Percentiles rank a stretch among this genome's conserved stretches.
Evolutionary conservation across 1,140 invertebrate genomes (phyloP).

Genomic region (Solenopsis invicta): DNA sequence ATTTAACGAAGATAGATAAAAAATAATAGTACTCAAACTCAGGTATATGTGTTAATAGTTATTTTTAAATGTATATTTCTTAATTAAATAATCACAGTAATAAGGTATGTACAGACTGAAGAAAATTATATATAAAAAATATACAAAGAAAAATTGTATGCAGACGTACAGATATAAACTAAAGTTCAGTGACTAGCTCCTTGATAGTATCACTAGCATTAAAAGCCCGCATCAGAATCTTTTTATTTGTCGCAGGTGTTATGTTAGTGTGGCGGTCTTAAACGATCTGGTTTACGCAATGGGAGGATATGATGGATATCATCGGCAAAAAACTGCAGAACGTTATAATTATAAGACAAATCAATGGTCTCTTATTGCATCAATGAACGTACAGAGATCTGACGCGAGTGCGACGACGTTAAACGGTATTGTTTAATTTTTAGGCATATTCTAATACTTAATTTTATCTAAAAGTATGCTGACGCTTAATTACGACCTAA

Average conservation of each 20-base stretch:
- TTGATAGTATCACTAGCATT: conserved; percentile 8
- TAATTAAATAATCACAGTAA: background rate
- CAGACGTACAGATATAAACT: background rate
- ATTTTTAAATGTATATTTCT: background rate
- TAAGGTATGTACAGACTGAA: background rate
- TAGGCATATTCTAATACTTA: background rate
- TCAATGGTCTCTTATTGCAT: conserved; percentile 89
- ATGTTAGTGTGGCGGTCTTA: conserved; percentile 90
- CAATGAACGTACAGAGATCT: conserved; percentile 90
- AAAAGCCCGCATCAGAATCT: conserved; percentile 16
- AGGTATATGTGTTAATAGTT: background rate
- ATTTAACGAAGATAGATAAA: background rate
- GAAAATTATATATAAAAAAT: background rate
- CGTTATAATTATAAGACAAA: conserved; percentile 90
- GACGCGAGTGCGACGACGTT: conserved; percentile 90
- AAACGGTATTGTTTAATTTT: conserved; percentile 82
- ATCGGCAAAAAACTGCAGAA: conserved; percentile 92
- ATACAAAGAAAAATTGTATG: background rate
- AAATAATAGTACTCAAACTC: background rate
- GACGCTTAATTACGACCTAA: too few relatives aligned
- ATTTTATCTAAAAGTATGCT: background rate
- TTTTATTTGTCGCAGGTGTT: conserved; percentile 85
- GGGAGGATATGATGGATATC: conserved; percentile 92
- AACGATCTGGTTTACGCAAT: conserved; percentile 91
- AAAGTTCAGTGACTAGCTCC: conserved; percentile 58